Base-by-base conservation (phyloP, 2,113 vertebrate genomes). In the Rhinoderma darwinii region DNA sequence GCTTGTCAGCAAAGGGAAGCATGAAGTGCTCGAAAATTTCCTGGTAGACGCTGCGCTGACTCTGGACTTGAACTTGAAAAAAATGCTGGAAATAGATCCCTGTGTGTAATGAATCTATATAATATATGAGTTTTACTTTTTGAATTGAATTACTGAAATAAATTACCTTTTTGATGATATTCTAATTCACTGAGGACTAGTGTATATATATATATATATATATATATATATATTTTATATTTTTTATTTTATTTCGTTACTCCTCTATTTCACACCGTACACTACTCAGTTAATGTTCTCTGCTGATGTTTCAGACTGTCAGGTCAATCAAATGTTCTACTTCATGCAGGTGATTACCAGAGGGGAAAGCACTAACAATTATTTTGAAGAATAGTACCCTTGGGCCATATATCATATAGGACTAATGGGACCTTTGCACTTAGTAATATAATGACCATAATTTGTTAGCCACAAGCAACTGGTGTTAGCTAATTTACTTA, bases 381-480 rank as follows among this genome's bases (percentile, higher is more conserved):
- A 44, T 44, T 59, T 63, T 66, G 20, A 82, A 82, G 15, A 66
- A 82, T 82, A 43, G 6, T 44, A 30, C 41, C 59, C n/a, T 82
- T 18, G 44, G 59, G 56, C 22, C 17, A 82, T 82, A 41, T 30
- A 56, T 66, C 39, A 66, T 59, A 7, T n/a, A 25, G 1, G 37
- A 82, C 79, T 82, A 66, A 82, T 81, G 56, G 7, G 56, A 81
- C 39, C 78, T 41, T 41, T 81, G 79, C 25, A 66, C 59, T 82
- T 30, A 66, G n/a, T 66, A 82, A 63, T 17, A 4, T 35, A 43
- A 81, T 27, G 39, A 81, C 59, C 25, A 63, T 61, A 43, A 82
- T 66, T 82, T 82, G 39, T 63, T 63, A 66, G 14, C 25, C 25
- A 39, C n/a, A 27, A 63, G 37, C 35, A 82, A 66, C 20, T 44